A percentile compares a stretch with the other conserved stretches of the same genome.
phyloP scores from a whole-genome alignment of 2,113 vertebrate genomes.

The Etia nguti region DNA sequence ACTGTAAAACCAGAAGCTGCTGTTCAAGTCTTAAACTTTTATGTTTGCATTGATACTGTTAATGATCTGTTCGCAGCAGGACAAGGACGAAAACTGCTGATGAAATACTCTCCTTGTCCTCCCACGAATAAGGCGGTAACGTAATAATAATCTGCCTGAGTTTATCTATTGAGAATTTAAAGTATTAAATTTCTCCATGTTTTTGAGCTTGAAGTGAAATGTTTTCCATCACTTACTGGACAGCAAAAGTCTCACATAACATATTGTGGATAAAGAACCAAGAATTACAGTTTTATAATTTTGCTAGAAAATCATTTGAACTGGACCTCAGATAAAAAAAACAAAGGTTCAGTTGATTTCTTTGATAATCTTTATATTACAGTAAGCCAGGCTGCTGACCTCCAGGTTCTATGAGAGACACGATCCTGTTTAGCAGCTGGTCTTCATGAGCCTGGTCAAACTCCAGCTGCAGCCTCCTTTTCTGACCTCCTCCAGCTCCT shows the following conservation, averaged over 20 bases:
- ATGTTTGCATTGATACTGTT: neutral
- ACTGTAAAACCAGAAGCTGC: neutral
- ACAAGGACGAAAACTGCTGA: neutral
- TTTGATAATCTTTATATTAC: neutral
- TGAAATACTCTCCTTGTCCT: neutral
- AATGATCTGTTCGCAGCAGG: neutral
- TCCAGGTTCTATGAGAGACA: slow-evolving; percentile 85
- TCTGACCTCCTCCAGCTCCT: slow-evolving; percentile 56
- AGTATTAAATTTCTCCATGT: neutral
- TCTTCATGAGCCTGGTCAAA: slow-evolving; percentile 84
- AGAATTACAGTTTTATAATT: neutral
- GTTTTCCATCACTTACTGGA: neutral
- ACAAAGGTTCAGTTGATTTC: neutral
- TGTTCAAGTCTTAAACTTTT: neutral
- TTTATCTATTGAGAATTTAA: neutral
- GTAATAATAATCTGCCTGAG: neutral
- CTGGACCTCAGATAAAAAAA: neutral
- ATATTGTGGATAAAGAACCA: neutral
- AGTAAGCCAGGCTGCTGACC: slow-evolving; percentile 28
- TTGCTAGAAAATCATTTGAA: neutral
- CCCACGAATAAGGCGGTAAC: neutral
- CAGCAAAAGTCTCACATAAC: neutral
- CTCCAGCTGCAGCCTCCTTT: slow-evolving; percentile 81
- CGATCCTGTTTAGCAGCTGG: slow-evolving; percentile 79
- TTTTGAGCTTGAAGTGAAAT: neutral